These are phyloP conservation scores for Gymnosoma rotundatum DNA, from an alignment of 2,888 invertebrate species.

Conservation along the genomic window DNA sequence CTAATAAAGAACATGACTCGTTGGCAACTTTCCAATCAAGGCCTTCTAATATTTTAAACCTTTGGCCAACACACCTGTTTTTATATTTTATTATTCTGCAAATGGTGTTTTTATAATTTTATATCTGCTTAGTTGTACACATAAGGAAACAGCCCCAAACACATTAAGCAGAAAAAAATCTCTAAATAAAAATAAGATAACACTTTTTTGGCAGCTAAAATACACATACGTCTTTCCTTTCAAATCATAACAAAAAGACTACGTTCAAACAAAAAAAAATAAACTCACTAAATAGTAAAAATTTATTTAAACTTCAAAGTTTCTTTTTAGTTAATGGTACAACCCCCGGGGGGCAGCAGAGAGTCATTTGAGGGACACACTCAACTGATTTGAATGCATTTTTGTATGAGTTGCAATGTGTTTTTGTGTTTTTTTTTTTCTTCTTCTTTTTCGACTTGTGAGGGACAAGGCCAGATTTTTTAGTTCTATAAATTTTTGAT, in stretches of 20 bases:
- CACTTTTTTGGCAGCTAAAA: constrained; percentile 17
- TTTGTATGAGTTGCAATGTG: not conserved
- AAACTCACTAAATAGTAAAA: not conserved
- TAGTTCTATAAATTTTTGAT: constrained; percentile 52
- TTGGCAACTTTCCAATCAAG: too few species aligned
- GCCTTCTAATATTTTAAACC: too few species aligned
- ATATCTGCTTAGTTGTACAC: not conserved
- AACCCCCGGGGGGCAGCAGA: constrained; percentile 6
- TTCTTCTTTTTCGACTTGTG: not conserved
- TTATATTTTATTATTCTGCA: too few species aligned
- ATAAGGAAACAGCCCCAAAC: not conserved
- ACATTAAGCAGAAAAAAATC: not conserved
- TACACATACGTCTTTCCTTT: not conserved
- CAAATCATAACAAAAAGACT: constrained; percentile 7
- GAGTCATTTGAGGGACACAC: constrained; percentile 24
- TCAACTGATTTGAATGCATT: constrained; percentile 58
- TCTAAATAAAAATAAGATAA: constrained; percentile 1
- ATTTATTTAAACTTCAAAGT: constrained; percentile 4
- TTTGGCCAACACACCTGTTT: too few species aligned
- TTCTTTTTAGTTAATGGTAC: not conserved
- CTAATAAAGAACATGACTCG: too few species aligned
- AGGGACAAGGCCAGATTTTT: constrained; percentile 61
- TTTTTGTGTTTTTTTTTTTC: not conserved
- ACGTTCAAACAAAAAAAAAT: constrained; percentile 17
- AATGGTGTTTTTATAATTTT: too few species aligned